Base-by-base conservation (phyloP, 2,113 vertebrate species). In the Oryzias curvinotus region DNA sequence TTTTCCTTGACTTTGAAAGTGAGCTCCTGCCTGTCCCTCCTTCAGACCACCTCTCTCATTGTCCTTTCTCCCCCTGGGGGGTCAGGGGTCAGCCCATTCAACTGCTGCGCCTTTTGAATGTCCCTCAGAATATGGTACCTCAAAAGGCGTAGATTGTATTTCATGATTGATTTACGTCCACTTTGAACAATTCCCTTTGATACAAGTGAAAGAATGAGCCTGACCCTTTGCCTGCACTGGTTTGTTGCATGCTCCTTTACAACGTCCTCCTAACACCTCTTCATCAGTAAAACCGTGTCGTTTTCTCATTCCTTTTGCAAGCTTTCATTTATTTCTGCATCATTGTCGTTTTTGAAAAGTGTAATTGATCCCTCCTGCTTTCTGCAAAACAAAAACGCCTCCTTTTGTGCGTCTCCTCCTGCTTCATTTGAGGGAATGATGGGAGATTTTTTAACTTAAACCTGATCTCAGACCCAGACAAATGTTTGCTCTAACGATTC, bases 1-100 rank as follows among this genome's bases (percentile, higher is more conserved):
- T 95, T 95, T 96, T 95, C 93, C 94, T 96, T 95, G 93, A 95
- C 91, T 96, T 97, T 95, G 94, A 94, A 95, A 95, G 91, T 95
- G 92, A 94, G 94, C 90, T 91, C 89, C 78, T 90, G 83, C 86
- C 86, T 92, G 89, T 87, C 89, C 82, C 68, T 57, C 75, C 82
- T n/a, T 71, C 55, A 48, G 25, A 42, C 54, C 68, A 36, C 17
- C 54, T 50, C 52, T 14, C 44, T 28, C 57, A 77, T 60, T 62
- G 58, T 57, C 62, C 50, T 71, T 63, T 63, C 63, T 30, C 43
- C 51, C 48, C 61, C 13, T 42, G 5, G 36, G 50, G 16, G 70
- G 72, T 86, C 83, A 82, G 65, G 66, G 82, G 78, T 88, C 86
- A 83, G 43, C 44, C 63, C 14, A 55, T 87, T 87, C 61, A 68